phyloP scores from a whole-genome alignment of 1,140 invertebrate genomes.

The Pseudomyrmex flavicornis region DNA sequence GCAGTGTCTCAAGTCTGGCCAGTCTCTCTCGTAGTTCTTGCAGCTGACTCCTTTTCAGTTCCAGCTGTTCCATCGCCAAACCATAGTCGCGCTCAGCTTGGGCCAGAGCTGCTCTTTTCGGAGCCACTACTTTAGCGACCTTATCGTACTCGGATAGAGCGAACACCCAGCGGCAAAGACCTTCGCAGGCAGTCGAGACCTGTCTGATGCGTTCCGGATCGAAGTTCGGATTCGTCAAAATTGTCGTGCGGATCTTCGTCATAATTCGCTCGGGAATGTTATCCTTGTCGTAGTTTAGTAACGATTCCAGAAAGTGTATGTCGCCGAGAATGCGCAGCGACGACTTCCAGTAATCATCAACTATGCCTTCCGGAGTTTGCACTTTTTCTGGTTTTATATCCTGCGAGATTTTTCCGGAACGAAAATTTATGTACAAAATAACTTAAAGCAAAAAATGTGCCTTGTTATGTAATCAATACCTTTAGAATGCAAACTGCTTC shows the following conservation, averaged over 20 bases:
- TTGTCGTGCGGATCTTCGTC: slow-evolving; percentile 91
- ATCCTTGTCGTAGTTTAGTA: slow-evolving; percentile 96
- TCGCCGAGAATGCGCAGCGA: slow-evolving; percentile 96
- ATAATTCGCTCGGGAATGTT: slow-evolving; percentile 93
- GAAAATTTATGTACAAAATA: neutral
- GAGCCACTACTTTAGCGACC: slow-evolving; percentile 95
- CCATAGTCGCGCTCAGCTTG: slow-evolving; percentile 91
- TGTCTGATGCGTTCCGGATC: slow-evolving; percentile 95
- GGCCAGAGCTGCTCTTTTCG: slow-evolving; percentile 92
- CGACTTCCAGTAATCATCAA: slow-evolving; percentile 97
- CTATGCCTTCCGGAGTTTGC: slow-evolving; percentile 69
- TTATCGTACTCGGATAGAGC: slow-evolving; percentile 96
- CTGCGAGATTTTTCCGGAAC: slow-evolving; percentile 76
- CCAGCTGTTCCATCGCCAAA: slow-evolving; percentile 89
- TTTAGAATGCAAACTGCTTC: slow-evolving; percentile 98
- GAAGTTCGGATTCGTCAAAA: slow-evolving; percentile 94
- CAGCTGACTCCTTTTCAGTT: slow-evolving; percentile 91
- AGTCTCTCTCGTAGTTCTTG: slow-evolving; percentile 88
- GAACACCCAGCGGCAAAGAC: slow-evolving; percentile 96
- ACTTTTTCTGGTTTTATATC: slow-evolving; percentile 91
- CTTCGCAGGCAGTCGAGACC: slow-evolving; percentile 91
- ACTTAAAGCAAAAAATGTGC: neutral
- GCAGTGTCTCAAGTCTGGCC: slow-evolving; percentile 87
- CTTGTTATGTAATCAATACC: slow-evolving; percentile 83
- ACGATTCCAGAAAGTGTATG: slow-evolving; percentile 93